phyloP scores from a whole-genome alignment of 2,888 invertebrate species.

The Beris chalybata region DNA sequence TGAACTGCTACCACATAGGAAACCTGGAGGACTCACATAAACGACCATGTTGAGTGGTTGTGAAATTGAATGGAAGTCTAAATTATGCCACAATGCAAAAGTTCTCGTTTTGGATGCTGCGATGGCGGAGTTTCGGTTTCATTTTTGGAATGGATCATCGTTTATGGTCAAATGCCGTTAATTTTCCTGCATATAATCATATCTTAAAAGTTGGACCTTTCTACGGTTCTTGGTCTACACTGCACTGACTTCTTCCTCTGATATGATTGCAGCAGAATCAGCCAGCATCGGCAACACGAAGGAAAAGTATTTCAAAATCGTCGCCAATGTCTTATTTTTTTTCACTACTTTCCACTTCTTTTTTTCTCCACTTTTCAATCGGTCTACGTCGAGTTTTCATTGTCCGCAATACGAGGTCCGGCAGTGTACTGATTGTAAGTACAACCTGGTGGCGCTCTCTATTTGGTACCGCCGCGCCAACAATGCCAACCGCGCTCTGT shows the following conservation, averaged over 20 bases:
- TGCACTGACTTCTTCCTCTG: neutral
- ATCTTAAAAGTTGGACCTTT: constrained; percentile 20
- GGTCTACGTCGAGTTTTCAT: too few species aligned
- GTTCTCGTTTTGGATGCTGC: constrained; percentile 31
- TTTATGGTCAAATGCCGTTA: constrained; percentile 40
- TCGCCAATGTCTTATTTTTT: constrained; percentile 26
- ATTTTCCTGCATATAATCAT: constrained; percentile 38
- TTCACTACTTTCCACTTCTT: too few species aligned
- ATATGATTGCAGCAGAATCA: neutral
- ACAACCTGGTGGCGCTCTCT: constrained; percentile 38
- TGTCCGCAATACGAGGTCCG: too few species aligned
- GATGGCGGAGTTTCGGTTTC: neutral
- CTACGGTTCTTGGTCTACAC: neutral
- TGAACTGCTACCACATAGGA: too few species aligned
- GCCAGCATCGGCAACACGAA: neutral
- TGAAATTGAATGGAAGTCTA: constrained; percentile 39
- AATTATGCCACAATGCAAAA: constrained; percentile 40
- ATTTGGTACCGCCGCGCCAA: constrained; percentile 38
- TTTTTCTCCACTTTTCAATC: too few species aligned
- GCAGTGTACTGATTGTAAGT: constrained; percentile 29
- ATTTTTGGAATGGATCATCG: constrained; percentile 30
- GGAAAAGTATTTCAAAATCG: constrained; percentile 17
- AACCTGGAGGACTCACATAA: too few species aligned
- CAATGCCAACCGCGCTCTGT: neutral
- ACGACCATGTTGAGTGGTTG: constrained; percentile 6